phyloP scores from a whole-genome alignment of 2,113 vertebrate genomes.

The Fregata magnificens region DNA sequence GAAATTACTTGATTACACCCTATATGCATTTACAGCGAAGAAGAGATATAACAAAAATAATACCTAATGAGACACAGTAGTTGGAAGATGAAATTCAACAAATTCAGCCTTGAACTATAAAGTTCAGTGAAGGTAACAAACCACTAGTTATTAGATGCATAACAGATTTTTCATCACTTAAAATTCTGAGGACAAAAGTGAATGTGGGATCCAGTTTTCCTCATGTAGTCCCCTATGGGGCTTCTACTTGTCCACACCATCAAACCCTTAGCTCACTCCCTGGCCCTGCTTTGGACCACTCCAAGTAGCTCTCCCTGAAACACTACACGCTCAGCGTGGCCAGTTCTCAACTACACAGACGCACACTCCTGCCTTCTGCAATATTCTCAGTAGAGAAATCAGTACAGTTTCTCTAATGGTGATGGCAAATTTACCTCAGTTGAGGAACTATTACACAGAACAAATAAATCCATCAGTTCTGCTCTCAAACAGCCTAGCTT shows the following conservation, averaged over 20 bases:
- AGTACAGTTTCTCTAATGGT: fast-evolving
- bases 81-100: not conserved
- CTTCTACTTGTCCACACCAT: not conserved
- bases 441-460: not conserved
- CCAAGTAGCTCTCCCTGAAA: not conserved
- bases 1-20: not conserved
- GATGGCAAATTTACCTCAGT: not conserved
- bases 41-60: not conserved
- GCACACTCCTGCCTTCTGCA: not conserved
- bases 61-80: not conserved
- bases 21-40: not conserved
- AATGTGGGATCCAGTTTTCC: not conserved
- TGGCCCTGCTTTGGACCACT: not conserved
- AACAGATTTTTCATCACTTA: not conserved
- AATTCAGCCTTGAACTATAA: not conserved
- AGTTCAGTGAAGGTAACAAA: not conserved
- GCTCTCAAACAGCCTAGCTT: not conserved
- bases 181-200: not conserved
- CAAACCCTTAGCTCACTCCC: not conserved
- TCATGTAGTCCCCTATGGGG: fast-evolving
- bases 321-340: fast-evolving
- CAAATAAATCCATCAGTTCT: not conserved
- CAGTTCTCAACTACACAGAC: not conserved
- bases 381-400: not conserved
- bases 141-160: not conserved